Base-by-base conservation (phyloP, 2,113 vertebrate genomes). In the Cottus gobio region DNA sequence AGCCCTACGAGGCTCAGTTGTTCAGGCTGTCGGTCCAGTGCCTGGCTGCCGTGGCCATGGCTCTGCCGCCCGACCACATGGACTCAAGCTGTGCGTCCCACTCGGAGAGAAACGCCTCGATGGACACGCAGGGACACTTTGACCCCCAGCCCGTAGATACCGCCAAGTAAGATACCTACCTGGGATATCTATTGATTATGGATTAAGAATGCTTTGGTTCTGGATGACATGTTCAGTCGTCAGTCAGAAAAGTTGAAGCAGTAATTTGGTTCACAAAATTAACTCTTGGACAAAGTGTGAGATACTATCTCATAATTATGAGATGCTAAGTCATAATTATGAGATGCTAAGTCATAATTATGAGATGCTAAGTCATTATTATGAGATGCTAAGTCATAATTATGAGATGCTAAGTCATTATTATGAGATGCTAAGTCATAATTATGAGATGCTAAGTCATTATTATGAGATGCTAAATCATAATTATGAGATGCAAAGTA, bases 81-180 rank as follows among this genome's bases (percentile, higher is more conserved):
- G 96, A 98, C 89, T 95, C 95, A 46, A 95, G 93, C 89, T 95
- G 95, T 75, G 91, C 90, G 61, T 95, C 93, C 87, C 93, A 95
- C 85, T 91, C 92, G 92, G 96, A 97, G 89, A 95, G 94, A 77
- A 96, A 96, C 72, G 90, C 94, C 28, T 96, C 94, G 30, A 90
- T 96, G 92, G 96, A 98, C 88, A 94, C 95, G 65, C 96, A 97
- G 62, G 96, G 96, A 71, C 95, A 94, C 82, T 97, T 98, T 92
- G 96, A 97, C 92, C 97, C 96, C 69, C 96, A 96, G 58, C 97
- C 97, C 74, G 94, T 97, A 61, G 96, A 98, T 89, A 98, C 96
- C 11, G 96, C 96, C 26, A 96, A 75, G 93, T 93, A 85, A 85
- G 83, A 86, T 10, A 28, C 26, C 48, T 15, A 78, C 3, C 5